Evolutionary conservation across 2,888 invertebrate species (phyloP), one percentile per base, ranked within the genome.

Genomic region (Dinocampus coccinellae): DNA sequence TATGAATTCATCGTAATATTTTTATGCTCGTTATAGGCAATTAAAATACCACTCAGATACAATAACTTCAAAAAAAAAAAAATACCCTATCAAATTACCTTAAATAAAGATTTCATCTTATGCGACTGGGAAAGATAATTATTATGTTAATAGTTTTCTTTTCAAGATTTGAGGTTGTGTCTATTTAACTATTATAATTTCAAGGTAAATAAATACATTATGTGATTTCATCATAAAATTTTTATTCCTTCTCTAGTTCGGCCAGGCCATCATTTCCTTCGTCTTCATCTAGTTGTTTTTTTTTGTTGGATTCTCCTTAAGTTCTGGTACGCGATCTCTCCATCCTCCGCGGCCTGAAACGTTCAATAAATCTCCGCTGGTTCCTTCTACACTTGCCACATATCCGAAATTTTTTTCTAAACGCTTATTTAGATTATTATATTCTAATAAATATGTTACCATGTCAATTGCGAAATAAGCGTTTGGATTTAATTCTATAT

Each of bases 241-340:
- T 76, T 47, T 77, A 81, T 75, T 81, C 82, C 78, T 83, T 82
- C 79, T 79, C 80, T 77, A 80, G 79, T 71, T 82, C 82, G 69
- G 81, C 76, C 74, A 78, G 78, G 77, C 77, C 79, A 69, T 82
- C 81, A 70, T 80, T 81, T 68, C 80, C 84, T 74, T 80, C 81
- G 60, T 79, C 79, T 68, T 78, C 81, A 70, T 78, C 79, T 72
- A 76, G 76, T 69, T 73, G 66, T 77, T 82, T 81, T 79, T 76
- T 79, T 84, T 83, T 75, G 81, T 81, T 69, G 86, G 84, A 42
- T 84, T 84, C 81, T 86, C 80, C 81, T 87, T 85, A 78, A 87
- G 85, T 83, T 87, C 87, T 75, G 87, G 87, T 77, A 87, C 85
- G 81, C 86, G 86, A 78, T 84, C 83, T 81, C 87, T 85, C 87